Conservation (phyloP, 2,888 invertebrate genomes). For the Pediacus dermestoides region DNA sequence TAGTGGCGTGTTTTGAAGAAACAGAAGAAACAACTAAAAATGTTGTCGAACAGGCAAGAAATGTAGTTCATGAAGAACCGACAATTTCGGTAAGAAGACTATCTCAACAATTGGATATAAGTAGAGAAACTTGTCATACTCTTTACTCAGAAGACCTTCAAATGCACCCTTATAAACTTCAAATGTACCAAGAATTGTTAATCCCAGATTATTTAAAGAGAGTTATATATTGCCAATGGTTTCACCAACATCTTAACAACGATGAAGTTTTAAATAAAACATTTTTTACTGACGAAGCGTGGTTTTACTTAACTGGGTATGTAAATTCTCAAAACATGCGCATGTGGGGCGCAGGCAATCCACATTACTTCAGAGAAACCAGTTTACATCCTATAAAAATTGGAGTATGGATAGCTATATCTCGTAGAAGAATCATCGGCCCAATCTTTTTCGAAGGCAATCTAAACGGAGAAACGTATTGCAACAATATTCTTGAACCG, state of each 20-base stretch:
- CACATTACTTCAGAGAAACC: background rate
- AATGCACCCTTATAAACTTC: too few relatives aligned
- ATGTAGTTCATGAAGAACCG: too few relatives aligned
- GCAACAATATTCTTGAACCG: background rate
- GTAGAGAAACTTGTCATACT: too few relatives aligned
- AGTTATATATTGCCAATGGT: background rate
- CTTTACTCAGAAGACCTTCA: too few relatives aligned
- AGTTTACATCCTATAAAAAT: background rate
- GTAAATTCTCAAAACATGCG: slow-evolving; percentile 1
- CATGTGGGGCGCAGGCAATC: background rate
- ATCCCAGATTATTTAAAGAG: too few relatives aligned
- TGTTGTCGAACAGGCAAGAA: too few relatives aligned
- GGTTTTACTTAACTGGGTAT: slow-evolving; percentile 1
- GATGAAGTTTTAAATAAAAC: slow-evolving; percentile 1
- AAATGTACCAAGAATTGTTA: too few relatives aligned
- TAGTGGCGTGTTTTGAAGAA: too few relatives aligned
- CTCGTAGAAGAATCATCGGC: background rate
- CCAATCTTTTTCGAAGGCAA: background rate
- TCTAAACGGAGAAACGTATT: background rate
- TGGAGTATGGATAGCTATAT: background rate
- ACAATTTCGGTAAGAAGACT: too few relatives aligned
- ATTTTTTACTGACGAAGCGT: background rate
- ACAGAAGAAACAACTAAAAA: too few relatives aligned
- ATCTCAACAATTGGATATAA: too few relatives aligned
- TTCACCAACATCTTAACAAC: background rate